A percentile compares a stretch with the other conserved stretches of the same genome.
Evolutionary conservation across 2,113 vertebrate genomes (phyloP).

Genomic region (Mystacornis crossleyi): DNA sequence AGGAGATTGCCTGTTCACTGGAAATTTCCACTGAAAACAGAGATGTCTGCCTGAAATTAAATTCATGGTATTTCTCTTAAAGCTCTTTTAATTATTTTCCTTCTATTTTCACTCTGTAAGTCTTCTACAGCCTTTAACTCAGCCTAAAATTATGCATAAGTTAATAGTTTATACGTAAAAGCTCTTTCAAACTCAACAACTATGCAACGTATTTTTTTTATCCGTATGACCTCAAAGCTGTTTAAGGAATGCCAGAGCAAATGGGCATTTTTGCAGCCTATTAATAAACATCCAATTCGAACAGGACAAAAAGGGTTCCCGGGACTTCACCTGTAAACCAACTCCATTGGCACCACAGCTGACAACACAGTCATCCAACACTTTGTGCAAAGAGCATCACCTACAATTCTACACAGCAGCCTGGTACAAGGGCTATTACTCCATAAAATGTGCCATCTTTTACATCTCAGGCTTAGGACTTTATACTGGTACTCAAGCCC

Average conservation of each 20-base stretch:
- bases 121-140: not conserved
- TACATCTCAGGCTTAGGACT: not conserved
- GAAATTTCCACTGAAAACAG: not conserved
- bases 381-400: not conserved
- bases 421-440: not conserved
- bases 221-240: not conserved
- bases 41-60: not conserved
- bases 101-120: not conserved
- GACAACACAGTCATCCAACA: rapidly evolving
- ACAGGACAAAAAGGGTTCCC: not conserved
- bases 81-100: not conserved
- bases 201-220: not conserved
- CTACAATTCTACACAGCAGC: not conserved
- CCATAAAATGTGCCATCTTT: not conserved
- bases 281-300: not conserved
- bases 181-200: not conserved
- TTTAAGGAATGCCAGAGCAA: not conserved
- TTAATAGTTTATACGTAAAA: not conserved
- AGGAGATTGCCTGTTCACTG: not conserved
- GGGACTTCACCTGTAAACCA: not conserved
- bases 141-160: not conserved
- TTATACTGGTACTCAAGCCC: not conserved
- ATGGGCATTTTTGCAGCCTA: not conserved
- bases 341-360: not conserved
- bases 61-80: not conserved